A percentile compares a stretch with the other conserved stretches of the same genome.
Evolutionary conservation across 1,140 invertebrate species (phyloP).

Genomic region (Nephila pilipes): DNA sequence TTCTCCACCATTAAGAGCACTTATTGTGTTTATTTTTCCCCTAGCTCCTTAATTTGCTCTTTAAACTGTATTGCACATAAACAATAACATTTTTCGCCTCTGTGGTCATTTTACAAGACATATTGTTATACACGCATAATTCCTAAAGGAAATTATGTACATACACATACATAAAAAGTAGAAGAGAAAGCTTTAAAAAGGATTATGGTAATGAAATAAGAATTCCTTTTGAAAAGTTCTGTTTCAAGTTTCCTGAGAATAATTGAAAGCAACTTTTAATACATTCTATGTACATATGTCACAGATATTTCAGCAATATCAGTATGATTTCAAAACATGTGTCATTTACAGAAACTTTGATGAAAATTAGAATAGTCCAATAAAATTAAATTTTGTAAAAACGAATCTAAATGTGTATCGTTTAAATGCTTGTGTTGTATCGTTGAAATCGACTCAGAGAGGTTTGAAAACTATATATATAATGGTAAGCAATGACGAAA

Average conservation of each 20-base stretch:
- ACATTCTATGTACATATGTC: background rate
- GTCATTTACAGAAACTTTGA: no score
- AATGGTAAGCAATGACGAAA: no score
- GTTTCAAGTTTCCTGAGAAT: background rate
- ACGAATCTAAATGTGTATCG: no score
- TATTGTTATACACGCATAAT: background rate
- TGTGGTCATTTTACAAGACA: background rate
- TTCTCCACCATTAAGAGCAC: conserved; percentile 20
- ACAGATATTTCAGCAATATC: no score
- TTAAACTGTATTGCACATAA: background rate
- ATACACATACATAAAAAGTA: no score
- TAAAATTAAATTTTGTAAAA: no score
- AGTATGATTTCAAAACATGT: no score
- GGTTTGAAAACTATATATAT: no score
- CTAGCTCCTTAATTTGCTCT: background rate
- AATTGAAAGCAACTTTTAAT: background rate
- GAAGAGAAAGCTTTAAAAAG: no score
- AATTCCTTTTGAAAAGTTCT: background rate
- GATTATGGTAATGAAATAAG: background rate
- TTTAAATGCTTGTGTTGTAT: no score
- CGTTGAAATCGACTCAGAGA: no score
- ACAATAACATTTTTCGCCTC: background rate
- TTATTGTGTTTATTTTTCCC: conserved; percentile 20
- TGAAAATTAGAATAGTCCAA: no score
- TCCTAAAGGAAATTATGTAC: background rate